Evolutionary conservation across 2,888 invertebrate genomes (phyloP), one percentile per base, ranked within the genome.

Genomic region (Idaea biselata): DNA sequence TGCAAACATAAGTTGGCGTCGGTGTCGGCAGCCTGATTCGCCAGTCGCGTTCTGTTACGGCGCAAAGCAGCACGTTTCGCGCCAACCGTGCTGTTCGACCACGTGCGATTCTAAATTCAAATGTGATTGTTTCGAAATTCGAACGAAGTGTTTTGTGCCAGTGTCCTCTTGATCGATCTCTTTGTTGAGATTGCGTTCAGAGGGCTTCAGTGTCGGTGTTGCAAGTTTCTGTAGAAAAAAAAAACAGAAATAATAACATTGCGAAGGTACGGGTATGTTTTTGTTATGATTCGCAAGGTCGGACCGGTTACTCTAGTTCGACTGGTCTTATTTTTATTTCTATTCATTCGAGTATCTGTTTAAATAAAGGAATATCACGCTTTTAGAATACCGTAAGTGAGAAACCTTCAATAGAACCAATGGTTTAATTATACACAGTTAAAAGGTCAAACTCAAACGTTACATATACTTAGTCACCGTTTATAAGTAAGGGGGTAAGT

Each of bases 271-370:
- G 60, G 66, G 68, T 68, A 68, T 73, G 70, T 74, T 71, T 72
- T 73, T 44, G 72, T 73, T 72, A 68, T 69, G 70, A 70, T 63
- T 32, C 18, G 53, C 69, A 72, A 75, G 76, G 82, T 80, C 79
- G 78, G 78, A 75, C 81, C 83, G 81, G 83, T 82, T 78, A 62
- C 59, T 63, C 65, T 68, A 65, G 66, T 59, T 44, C 0, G 11
- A 44, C 63, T 60, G 58, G 59, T 66, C 62, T 61, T 17, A 63
- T 63, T 61, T 57, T 65, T 44, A 44, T 58, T 16, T 58, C 16
- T 62, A 58, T 60, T 63, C 65, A 68, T 64, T 65, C 57, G 64
- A 59, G 57, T 18, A 14, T 32, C 32, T 32, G 44, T 44, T 44
- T 44, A 14, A 44, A 14, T 44, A 8, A 44, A 44, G 11, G 8